Evolutionary conservation across 2,113 vertebrate species (phyloP), one percentile per base, ranked within the genome.

Genomic region (Callorhinus ursinus): DNA sequence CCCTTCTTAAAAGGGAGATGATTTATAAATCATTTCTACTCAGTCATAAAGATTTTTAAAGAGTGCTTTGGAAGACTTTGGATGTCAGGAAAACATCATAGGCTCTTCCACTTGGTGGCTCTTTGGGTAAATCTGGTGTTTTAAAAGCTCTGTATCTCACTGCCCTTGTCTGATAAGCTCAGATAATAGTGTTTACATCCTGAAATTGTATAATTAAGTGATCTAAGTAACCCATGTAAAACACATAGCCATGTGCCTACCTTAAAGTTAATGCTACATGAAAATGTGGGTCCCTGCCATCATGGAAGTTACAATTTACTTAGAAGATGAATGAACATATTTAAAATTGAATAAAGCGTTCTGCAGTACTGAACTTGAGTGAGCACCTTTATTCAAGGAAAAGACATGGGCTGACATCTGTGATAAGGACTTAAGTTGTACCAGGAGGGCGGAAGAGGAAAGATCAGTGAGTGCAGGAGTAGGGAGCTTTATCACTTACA

Each of bases 31-130:
- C 74, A 93, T 72, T 76, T 96, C 36, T 87, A 83, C 39, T 61
- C 3, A 53, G 51, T 65, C 26, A 61, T 51, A 95, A 92, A 96
- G 36, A 83, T 96, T 69, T 96, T 69, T 86, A 19, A 80, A 93
- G 26, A 74, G 46, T 31, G 12, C n/a, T 51, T 82, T 85, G 39
- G 63, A 80, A 74, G 19, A 72, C 6, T 83, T 86, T 89, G 59
- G 28, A 18, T 83, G 4, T 92, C 39, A 71, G 24, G 24, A 51
- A 85, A 95, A 88, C n/a, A 90, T 61, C 39, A 46, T 2, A 26
- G 63, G 15, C n/a, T 76, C 92, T 24, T 92, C 22, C 6, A 46
- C 16, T 81, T 80, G 24, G 84, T 19, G 33, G 12, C 10, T 94
- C 1, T 87, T 95, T 49, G 42, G 5, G 28, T 42, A 90, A 94